phyloP scores from a whole-genome alignment of 2,113 vertebrate genomes.

The Mixornis gularis region DNA sequence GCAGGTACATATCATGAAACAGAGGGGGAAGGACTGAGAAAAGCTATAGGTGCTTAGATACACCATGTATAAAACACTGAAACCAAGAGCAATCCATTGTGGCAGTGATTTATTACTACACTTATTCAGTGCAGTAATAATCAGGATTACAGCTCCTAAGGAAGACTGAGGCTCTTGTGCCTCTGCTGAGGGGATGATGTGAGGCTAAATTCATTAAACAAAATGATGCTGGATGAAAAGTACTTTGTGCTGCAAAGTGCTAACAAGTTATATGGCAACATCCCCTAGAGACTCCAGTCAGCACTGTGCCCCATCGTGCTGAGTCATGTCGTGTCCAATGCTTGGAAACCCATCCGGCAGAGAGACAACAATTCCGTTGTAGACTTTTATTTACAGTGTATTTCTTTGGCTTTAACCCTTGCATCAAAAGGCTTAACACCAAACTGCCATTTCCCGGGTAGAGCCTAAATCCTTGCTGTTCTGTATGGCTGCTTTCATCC shows the following conservation, averaged over 20 bases:
- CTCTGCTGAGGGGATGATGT: background rate
- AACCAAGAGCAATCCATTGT: background rate
- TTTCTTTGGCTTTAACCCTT: background rate
- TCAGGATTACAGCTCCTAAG: background rate
- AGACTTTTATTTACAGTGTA: background rate
- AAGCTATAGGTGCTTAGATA: background rate
- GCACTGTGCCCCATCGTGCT: accelerated
- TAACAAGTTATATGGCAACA: background rate
- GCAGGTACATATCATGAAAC: background rate
- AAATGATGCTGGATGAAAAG: background rate
- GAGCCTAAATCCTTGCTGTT: background rate
- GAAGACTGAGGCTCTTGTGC: background rate
- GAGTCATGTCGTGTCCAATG: background rate
- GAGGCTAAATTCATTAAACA: background rate
- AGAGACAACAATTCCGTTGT: background rate
- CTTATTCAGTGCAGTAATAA: background rate
- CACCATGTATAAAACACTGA: background rate
- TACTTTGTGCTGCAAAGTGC: background rate
- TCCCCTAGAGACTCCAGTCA: background rate
- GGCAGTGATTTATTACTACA: background rate
- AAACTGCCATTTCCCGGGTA: background rate
- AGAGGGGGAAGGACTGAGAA: background rate
- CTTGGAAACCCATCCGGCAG: background rate
- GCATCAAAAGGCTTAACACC: background rate
- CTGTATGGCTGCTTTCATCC: background rate